Evolutionary conservation across 2,113 vertebrate species (phyloP).

Genomic region (Rhagologus leucostigma): DNA sequence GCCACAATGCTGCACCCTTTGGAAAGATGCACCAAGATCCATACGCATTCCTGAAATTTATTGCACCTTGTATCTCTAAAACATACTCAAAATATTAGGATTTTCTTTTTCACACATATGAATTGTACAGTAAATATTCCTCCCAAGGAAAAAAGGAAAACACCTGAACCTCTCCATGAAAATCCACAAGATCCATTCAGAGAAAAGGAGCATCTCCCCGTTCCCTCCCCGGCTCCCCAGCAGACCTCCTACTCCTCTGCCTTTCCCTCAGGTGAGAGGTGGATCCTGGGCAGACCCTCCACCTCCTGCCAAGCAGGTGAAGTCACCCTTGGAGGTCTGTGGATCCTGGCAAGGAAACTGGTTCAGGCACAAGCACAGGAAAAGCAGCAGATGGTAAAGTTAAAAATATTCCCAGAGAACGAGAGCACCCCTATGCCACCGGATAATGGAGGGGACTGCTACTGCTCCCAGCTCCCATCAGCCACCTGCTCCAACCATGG

Average conservation of each 20-base stretch:
- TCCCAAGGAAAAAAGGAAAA: background rate
- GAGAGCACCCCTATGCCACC: background rate
- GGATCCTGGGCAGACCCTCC: background rate
- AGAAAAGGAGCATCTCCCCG: accelerated
- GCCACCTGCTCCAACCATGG: background rate
- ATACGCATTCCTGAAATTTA: background rate
- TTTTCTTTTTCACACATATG: background rate
- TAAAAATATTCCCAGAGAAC: conserved; percentile 55
- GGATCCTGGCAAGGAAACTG: conserved; percentile 15
- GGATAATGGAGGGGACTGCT: background rate
- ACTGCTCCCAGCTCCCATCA: background rate
- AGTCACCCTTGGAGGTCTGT: background rate
- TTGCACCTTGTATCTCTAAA: background rate
- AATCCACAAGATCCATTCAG: background rate
- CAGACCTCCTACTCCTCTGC: background rate
- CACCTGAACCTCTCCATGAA: background rate
- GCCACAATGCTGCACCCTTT: background rate
- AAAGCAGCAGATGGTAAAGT: conserved; percentile 57
- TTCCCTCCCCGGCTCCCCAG: background rate
- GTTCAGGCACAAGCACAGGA: background rate
- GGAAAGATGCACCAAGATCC: background rate
- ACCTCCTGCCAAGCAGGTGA: background rate
- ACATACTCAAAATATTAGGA: background rate
- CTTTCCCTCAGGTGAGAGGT: background rate
- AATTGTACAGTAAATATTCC: background rate